A percentile compares a stretch with the other conserved stretches of the same genome.
These are phyloP conservation scores for Medauroidea extradentata DNA, from an alignment of 1,140 invertebrate genomes.

Conservation along the genomic window DNA sequence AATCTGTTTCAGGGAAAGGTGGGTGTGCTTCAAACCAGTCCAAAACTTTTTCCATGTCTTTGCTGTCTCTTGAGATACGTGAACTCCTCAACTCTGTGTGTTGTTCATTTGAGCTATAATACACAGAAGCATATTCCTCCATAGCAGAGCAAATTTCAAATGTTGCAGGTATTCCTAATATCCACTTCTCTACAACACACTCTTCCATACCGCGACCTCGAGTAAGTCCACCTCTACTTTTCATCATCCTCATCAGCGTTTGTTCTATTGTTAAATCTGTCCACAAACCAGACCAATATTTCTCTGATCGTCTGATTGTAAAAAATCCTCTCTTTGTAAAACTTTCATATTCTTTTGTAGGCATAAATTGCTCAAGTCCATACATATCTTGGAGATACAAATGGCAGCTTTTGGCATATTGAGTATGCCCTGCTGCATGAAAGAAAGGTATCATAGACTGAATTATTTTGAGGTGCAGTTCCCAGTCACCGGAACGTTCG, in stretches of 20 bases:
- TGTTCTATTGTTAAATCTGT: slow-evolving; percentile 11
- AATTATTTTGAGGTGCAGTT: slow-evolving; percentile 33
- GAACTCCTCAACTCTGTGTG: too few species aligned
- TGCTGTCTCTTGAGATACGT: too few species aligned
- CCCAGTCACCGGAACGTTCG: slow-evolving; percentile 36
- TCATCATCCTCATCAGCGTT: slow-evolving; percentile 7
- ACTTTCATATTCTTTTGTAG: too few species aligned
- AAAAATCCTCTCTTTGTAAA: neutral
- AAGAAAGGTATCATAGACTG: slow-evolving; percentile 41
- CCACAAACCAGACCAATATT: slow-evolving; percentile 1
- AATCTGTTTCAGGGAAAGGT: slow-evolving; percentile 28
- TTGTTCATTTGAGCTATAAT: too few species aligned
- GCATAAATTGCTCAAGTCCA: too few species aligned
- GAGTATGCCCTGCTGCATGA: slow-evolving; percentile 40
- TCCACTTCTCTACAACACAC: neutral
- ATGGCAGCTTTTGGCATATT: slow-evolving; percentile 33
- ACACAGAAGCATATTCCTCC: too few species aligned
- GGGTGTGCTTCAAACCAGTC: too few species aligned
- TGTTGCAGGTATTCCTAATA: neutral
- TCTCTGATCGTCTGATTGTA: neutral
- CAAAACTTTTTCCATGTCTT: too few species aligned
- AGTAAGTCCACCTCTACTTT: slow-evolving; percentile 1
- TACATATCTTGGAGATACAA: slow-evolving; percentile 31
- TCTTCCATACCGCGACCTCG: neutral
- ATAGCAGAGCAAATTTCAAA: too few species aligned